These are phyloP conservation scores for Chorisops tibialis DNA, from an alignment of 2,888 invertebrate species.

Conservation along the genomic window DNA sequence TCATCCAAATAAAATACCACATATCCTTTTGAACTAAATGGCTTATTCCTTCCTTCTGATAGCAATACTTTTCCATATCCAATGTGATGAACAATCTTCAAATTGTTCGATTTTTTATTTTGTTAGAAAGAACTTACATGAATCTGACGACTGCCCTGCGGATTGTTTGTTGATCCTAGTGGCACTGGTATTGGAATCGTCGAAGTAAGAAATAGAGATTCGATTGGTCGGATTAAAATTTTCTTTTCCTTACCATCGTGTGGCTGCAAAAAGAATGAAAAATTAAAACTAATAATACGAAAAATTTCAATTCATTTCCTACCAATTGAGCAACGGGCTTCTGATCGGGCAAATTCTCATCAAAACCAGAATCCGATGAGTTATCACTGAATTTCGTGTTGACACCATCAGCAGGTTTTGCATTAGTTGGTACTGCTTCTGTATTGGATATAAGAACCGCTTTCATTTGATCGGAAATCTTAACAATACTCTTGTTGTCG, in stretches of 20 bases:
- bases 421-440: constrained; percentile 32
- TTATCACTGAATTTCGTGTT: constrained; percentile 58
- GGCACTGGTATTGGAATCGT: constrained; percentile 1
- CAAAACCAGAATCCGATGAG: constrained; percentile 71
- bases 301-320: constrained; percentile 35
- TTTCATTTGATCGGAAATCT: neutral
- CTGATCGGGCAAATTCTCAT: constrained; percentile 55
- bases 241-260: constrained; percentile 43
- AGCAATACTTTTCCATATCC: too few species aligned
- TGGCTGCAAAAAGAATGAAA: constrained; percentile 37
- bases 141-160: neutral
- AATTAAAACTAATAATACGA: constrained; percentile 1
- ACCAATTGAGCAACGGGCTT: constrained; percentile 39
- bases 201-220: constrained; percentile 44
- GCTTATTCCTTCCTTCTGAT: too few species aligned
- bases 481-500: neutral
- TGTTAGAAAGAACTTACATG: constrained; percentile 13
- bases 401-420: neutral
- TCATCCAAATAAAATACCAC: too few species aligned
- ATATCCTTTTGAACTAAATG: too few species aligned
- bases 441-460: neutral
- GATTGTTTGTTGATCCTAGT: neutral
- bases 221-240: constrained; percentile 38
- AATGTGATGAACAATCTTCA: too few species aligned
- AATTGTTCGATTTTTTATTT: too few species aligned